Evolutionary conservation across 2,113 vertebrate genomes (phyloP), one percentile per base, ranked within the genome.

Genomic region (Solea senegalensis): DNA sequence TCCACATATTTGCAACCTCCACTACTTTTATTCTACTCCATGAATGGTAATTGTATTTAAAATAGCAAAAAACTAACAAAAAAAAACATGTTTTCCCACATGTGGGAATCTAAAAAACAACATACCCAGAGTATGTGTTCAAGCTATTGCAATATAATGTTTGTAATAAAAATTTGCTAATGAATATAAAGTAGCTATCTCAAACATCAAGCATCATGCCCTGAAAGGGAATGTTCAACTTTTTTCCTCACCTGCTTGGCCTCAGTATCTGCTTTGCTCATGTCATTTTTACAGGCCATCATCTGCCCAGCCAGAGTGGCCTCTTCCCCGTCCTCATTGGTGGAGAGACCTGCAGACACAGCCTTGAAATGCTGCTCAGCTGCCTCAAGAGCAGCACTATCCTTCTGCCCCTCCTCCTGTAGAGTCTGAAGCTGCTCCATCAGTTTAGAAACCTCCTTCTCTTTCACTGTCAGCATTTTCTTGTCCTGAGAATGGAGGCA

Each of bases 251-350:
- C 98, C 94, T 97, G 97, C 77, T 97, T 97, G 79, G 95, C 94
- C 74, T 97, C 97, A 0, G 97, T 98, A 54, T 93, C 93, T 2
- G 96, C 95, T 88, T 96, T 97, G 90, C 95, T 96, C 45, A 96
- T 96, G 51, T 99, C 96, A 67, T 95, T 96, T 88, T 98, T 98
- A 90, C 97, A 98, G 54, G 91, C 72, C 94, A 98, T 96, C 95
- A 99, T 97, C 72, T 99, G 97, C 1, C 81, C 95, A 11, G 96
- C 95, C 41, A 99, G 86, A 8, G 95, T 97, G 41, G 94, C 94
- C 76, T 95, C 96, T 74, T 95, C 93, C 14, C 96, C 97, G 3
- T 95, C 91, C n/a, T 94, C 96, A 15, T 82, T 97, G 73, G 93
- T 94, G n/a, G 96, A 96, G 21, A 97, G 90, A 8, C 97, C 97